These are phyloP conservation scores for Lepidochrysops patricia DNA, from an alignment of 2,888 invertebrate genomes.

Conservation along the genomic window DNA sequence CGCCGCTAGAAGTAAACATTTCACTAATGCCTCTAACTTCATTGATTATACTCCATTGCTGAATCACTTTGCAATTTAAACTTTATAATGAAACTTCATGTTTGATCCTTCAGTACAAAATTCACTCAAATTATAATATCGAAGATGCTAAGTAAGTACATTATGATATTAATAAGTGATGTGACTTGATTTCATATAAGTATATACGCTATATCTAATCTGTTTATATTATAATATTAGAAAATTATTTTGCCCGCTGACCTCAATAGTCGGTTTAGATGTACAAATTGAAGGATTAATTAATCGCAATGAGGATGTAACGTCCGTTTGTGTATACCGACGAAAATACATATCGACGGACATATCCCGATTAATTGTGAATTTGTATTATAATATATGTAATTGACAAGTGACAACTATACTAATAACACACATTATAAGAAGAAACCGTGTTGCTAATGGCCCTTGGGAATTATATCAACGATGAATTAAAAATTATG, in stretches of 20 bases:
- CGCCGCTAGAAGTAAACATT: background rate
- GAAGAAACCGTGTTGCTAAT: too few species aligned
- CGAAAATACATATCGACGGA: background rate
- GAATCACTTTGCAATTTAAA: slow-evolving; percentile 2
- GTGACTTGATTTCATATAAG: too few species aligned
- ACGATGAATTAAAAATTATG: too few species aligned
- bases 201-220: too few species aligned
- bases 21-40: background rate
- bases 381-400: too few species aligned
- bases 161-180: too few species aligned
- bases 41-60: background rate
- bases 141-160: too few species aligned
- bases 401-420: too few species aligned
- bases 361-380: background rate
- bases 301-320: slow-evolving; percentile 11
- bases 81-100: background rate
- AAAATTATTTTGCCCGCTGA: background rate
- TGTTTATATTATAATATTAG: background rate
- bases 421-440: too few species aligned
- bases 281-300: slow-evolving; percentile 8
- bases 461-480: too few species aligned
- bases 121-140: background rate
- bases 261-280: background rate
- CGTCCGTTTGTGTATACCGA: slow-evolving; percentile 1
- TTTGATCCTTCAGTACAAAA: background rate